Base-by-base conservation (phyloP, 2,113 vertebrate species). In the Bungarus multicinctus region DNA sequence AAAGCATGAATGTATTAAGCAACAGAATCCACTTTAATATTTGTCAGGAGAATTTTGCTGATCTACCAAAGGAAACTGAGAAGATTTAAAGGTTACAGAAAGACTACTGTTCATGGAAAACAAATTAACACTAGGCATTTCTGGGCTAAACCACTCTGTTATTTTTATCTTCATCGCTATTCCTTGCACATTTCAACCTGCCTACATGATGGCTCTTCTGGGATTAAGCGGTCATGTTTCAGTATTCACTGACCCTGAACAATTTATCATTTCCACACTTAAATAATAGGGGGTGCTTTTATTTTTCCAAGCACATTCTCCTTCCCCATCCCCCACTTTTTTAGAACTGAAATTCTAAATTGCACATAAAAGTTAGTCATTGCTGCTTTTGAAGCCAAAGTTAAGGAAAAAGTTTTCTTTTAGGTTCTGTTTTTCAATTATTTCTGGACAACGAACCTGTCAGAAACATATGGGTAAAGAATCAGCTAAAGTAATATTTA, bases 191-290 rank as follows among this genome's bases (percentile, higher is more conserved):
- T 95, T 95, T 96, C 94, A 94, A 60, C 90, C 94, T 91, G 90
- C 93, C 87, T 93, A 91, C 86, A 94, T 87, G 89, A 96, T 58
- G 0, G 74, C 92, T 94, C 95, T 95, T 95, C 3, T 11, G 95
- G 95, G 95, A 96, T 94, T 96, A 95, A 92, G 92, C n/a, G 92
- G 74, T 93, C 94, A 96, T 95, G 94, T 96, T 97, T 96, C 96
- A 94, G 94, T 95, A 96, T 95, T 95, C 96, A 97, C 93, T 94
- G 95, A 96, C 93, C 95, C 95, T 94, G 95, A 95, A 94, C 96
- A 96, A 97, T 95, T 94, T 91, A 94, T 64, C 91, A 54, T 92
- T 96, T 94, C 95, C 94, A 95, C 88, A 94, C 85, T 95, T 90
- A 94, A 96, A 96, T 94, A 95, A 95, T 95, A 96, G 92, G 92